These are phyloP conservation scores for Aptenodytes forsteri DNA, from an alignment of 2,113 vertebrate genomes.

Conservation along the genomic window DNA sequence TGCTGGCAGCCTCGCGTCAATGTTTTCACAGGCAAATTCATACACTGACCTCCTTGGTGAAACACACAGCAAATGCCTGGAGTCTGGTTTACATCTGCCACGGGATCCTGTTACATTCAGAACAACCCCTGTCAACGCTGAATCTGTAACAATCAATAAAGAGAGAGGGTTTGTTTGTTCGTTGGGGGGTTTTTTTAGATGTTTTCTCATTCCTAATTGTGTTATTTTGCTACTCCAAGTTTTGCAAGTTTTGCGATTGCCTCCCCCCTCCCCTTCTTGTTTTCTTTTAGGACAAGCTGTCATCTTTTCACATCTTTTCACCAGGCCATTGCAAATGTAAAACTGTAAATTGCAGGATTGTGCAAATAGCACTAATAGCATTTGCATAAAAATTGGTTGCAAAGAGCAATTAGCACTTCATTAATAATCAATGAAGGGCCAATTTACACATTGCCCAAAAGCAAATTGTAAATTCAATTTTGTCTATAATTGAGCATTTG, in stretches of 20 bases:
- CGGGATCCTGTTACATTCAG: constrained; percentile 57
- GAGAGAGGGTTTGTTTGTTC: constrained; percentile 28
- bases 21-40: constrained; percentile 48
- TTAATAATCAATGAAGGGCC: constrained; percentile 83
- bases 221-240: constrained; percentile 64
- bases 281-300: constrained; percentile 64
- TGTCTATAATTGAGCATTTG: constrained; percentile 67
- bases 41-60: constrained; percentile 15
- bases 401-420: constrained; percentile 83
- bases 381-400: constrained; percentile 78
- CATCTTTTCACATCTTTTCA: constrained; percentile 53
- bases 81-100: constrained; percentile 54
- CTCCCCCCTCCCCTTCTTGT: constrained; percentile 3
- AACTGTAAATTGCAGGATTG: constrained; percentile 71
- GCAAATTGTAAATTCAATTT: constrained; percentile 77
- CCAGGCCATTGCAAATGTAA: constrained; percentile 58
- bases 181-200: neutral
- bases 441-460: constrained; percentile 81
- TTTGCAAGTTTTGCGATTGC: constrained; percentile 30
- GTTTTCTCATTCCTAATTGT: constrained; percentile 36
- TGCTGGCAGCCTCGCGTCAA: neutral
- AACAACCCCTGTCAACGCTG: constrained; percentile 58
- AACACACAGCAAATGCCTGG: constrained; percentile 1
- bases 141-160: constrained; percentile 59
- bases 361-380: constrained; percentile 71